Evolutionary conservation across 2,113 vertebrate genomes (phyloP).

Genomic region (Glaucomys volans): DNA sequence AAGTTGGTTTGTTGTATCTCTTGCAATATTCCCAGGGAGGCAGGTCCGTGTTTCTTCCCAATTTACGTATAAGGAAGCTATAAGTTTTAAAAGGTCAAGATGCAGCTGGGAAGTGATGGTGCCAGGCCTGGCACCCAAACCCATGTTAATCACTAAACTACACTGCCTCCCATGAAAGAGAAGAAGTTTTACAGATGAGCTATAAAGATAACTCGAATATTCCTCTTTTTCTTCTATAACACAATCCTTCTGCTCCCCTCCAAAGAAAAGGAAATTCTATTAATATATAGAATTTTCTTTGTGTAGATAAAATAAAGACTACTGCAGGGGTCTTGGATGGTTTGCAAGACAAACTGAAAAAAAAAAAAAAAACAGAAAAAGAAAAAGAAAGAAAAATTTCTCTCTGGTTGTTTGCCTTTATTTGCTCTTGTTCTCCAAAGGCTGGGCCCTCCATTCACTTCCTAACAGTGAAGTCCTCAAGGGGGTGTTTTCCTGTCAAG

Average conservation of each 20-base stretch:
- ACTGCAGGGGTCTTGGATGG: neutral
- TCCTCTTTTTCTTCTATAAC: neutral
- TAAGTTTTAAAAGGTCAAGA: neutral
- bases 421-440: rapidly evolving
- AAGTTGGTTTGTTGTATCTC: neutral
- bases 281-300: neutral
- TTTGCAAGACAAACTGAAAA: slow-evolving; percentile 30
- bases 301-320: slow-evolving; percentile 18
- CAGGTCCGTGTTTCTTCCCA: neutral
- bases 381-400: neutral
- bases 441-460: neutral
- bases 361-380: slow-evolving; percentile 43
- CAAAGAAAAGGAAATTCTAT: slow-evolving; percentile 22
- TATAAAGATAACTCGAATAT: neutral
- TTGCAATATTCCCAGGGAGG: neutral
- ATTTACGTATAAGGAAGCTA: neutral
- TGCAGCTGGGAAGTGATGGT: neutral
- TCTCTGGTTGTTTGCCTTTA: neutral
- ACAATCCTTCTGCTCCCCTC: neutral
- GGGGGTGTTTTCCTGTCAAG: neutral
- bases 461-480: rapidly evolving
- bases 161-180: neutral
- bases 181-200: neutral
- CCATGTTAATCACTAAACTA: neutral
- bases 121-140: neutral